Percentiles rank a stretch among this genome's conserved stretches.
Evolutionary conservation across 2,888 invertebrate genomes (phyloP).

Genomic region (Drosophila longiperda): DNA sequence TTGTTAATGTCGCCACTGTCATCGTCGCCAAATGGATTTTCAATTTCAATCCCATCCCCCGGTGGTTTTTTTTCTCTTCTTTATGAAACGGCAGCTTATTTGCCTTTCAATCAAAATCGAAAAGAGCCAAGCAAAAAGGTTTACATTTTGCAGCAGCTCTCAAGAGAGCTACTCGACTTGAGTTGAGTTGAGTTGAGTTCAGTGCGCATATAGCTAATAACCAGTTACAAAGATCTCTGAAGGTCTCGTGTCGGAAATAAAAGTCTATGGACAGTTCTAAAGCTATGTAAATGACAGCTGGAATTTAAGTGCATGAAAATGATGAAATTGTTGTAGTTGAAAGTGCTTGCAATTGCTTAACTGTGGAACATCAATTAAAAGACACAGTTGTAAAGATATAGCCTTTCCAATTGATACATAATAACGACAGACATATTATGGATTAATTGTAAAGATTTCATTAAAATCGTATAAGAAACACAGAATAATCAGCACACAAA

Average conservation of each 20-base stretch:
- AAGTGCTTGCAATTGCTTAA: background rate
- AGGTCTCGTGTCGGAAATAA: conserved; percentile 59
- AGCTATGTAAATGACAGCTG: conserved; percentile 29
- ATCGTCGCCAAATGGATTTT: conserved; percentile 63
- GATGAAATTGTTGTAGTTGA: background rate
- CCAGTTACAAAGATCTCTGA: conserved; percentile 52
- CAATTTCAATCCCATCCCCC: conserved; percentile 33
- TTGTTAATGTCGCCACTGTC: conserved; percentile 49
- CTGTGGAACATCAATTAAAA: background rate
- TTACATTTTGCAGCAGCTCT: conserved; percentile 49
- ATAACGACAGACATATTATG: background rate
- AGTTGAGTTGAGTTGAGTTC: background rate
- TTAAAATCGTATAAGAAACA: background rate
- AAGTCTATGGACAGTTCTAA: conserved; percentile 23
- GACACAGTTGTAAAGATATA: background rate
- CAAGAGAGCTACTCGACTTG: conserved; percentile 44
- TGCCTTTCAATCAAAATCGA: conserved; percentile 69
- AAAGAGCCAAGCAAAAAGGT: conserved; percentile 32
- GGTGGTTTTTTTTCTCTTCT: conserved; percentile 29
- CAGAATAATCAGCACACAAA: background rate
- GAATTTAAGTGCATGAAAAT: conserved; percentile 11
- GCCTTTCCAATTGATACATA: background rate
- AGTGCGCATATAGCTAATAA: conserved; percentile 31
- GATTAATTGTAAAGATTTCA: background rate
- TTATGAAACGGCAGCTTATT: conserved; percentile 71